These are phyloP conservation scores for Cerastis leucographa DNA, from an alignment of 2,888 invertebrate species.

Conservation along the genomic window DNA sequence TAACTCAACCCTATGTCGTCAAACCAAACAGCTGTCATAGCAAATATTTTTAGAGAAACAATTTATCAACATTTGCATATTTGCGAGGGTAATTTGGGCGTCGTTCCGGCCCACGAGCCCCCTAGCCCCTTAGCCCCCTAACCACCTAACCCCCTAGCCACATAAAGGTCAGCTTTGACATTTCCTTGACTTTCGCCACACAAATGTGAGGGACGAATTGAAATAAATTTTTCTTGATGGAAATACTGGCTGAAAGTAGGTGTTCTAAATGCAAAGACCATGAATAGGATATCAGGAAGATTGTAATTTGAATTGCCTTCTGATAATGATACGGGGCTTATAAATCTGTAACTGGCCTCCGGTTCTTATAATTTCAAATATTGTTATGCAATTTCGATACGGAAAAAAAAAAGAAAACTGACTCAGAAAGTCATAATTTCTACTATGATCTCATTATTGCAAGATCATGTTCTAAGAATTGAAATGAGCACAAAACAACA, in stretches of 20 bases:
- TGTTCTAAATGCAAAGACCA: slow-evolving; percentile 62
- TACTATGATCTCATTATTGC: not conserved
- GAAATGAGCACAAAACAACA: not conserved
- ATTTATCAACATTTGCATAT: slow-evolving; percentile 81
- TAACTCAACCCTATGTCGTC: slow-evolving; percentile 26
- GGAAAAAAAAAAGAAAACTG: slow-evolving; percentile 2
- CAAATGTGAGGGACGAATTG: slow-evolving; percentile 74
- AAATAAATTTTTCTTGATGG: slow-evolving; percentile 61
- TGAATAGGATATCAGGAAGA: slow-evolving; percentile 52
- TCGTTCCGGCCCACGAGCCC: slow-evolving; percentile 46
- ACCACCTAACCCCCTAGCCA: slow-evolving; percentile 44
- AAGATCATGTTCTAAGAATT: slow-evolving; percentile 24
- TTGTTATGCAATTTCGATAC: not conserved
- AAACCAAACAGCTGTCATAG: slow-evolving; percentile 49
- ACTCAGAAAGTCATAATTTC: not conserved
- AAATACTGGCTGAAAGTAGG: slow-evolving; percentile 41
- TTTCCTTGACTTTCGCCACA: slow-evolving; percentile 81
- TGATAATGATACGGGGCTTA: slow-evolving; percentile 5
- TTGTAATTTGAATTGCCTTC: slow-evolving; percentile 39
- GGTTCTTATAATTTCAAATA: slow-evolving; percentile 5
- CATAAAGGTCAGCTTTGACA: slow-evolving; percentile 76
- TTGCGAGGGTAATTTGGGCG: slow-evolving; percentile 72
- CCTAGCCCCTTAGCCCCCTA: slow-evolving; percentile 17
- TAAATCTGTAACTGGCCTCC: slow-evolving; percentile 24
- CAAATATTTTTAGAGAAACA: slow-evolving; percentile 69